A percentile compares a stretch with the other conserved stretches of the same genome.
Conservation (phyloP, 2,888 invertebrate species). For the Periphyllus acericola region DNA sequence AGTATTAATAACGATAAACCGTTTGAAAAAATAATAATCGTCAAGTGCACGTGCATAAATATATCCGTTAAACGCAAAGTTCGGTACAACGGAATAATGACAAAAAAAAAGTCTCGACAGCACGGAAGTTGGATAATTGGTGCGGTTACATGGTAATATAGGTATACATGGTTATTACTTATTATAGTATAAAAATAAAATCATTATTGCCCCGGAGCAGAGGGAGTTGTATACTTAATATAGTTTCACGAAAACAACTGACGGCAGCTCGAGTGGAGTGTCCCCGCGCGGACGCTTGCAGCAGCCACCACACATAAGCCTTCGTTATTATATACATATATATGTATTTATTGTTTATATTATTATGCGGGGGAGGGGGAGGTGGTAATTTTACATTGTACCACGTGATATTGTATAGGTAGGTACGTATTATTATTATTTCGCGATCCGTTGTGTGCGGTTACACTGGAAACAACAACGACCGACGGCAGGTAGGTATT, state of each 20-base stretch:
- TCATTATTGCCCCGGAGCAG: not conserved
- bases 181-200: not conserved
- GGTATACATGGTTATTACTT: no score
- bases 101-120: not conserved
- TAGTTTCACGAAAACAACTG: not conserved
- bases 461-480: constrained; percentile 7
- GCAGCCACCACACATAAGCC: not conserved
- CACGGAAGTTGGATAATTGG: not conserved
- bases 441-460: not conserved
- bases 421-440: not conserved
- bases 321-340: not conserved
- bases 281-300: not conserved
- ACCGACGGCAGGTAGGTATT: not conserved
- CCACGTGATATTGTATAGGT: not conserved
- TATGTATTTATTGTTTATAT: no score
- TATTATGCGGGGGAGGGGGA: no score
- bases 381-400: not conserved
- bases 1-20: not conserved
- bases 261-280: not conserved
- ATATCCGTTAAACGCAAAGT: not conserved
- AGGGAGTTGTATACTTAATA: not conserved
- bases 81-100: not conserved
- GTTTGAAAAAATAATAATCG: not conserved
- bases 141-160: not conserved
- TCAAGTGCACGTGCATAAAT: not conserved